A percentile compares a stretch with the other conserved stretches of the same genome.
These are phyloP conservation scores for Proales similis DNA, from an alignment of 1,140 invertebrate species.

Conservation along the genomic window DNA sequence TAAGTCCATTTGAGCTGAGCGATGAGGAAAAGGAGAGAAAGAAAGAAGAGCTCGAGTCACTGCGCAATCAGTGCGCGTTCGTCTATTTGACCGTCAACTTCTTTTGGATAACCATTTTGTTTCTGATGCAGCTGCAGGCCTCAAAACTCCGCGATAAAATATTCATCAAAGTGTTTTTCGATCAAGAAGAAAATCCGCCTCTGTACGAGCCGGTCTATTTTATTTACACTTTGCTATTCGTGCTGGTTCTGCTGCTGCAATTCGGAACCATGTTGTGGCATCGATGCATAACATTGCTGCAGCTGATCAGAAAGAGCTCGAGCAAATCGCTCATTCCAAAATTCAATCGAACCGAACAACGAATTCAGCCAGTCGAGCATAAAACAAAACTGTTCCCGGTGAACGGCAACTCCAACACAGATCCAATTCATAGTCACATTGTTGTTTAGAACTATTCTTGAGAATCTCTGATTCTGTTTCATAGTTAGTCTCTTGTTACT, in stretches of 20 bases:
- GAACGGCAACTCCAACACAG: too few relatives aligned
- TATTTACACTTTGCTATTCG: conserved; percentile 57
- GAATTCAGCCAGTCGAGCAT: too few relatives aligned
- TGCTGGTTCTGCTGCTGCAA: conserved; percentile 53
- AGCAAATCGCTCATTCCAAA: too few relatives aligned
- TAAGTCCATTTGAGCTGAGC: conserved; percentile 87
- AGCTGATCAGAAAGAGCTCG: conserved; percentile 45
- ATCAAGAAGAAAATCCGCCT: conserved; percentile 35
- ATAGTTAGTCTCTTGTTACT: too few relatives aligned
- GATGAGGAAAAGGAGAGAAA: conserved; percentile 72
- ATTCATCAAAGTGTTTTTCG: conserved; percentile 43
- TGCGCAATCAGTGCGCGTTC: conserved; percentile 85
- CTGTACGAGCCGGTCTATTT: conserved; percentile 81
- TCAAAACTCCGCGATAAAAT: conserved; percentile 59
- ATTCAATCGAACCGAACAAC: too few relatives aligned
- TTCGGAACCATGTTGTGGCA: conserved; percentile 55
- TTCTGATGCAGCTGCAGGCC: conserved; percentile 61
- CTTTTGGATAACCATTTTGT: conserved; percentile 88
- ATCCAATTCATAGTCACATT: too few relatives aligned
- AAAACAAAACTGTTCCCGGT: too few relatives aligned
- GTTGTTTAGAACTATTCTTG: too few relatives aligned
- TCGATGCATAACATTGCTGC: conserved; percentile 50
- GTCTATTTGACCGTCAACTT: conserved; percentile 95
- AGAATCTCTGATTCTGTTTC: too few relatives aligned
- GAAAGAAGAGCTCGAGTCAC: conserved; percentile 75